Conservation (phyloP, 2,113 vertebrate species). For the Sinocyclocheilus rhinocerous region DNA sequence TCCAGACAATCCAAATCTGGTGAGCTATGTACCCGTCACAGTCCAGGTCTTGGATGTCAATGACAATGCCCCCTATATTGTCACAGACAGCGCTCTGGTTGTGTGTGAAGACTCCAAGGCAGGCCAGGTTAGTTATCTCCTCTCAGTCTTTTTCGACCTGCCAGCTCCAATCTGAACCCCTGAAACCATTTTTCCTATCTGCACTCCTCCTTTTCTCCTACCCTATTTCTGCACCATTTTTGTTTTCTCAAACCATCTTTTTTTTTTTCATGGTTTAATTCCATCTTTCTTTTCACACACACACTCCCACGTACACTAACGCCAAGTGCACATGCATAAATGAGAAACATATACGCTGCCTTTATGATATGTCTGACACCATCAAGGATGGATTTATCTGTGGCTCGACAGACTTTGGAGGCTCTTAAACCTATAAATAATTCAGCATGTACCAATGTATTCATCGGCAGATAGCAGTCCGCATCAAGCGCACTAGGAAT, state of each 20-base stretch:
- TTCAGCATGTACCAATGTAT: constrained; percentile 63
- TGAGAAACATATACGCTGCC: constrained; percentile 20
- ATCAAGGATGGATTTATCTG: constrained; percentile 67
- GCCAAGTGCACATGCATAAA: not conserved
- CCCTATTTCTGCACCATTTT: not conserved
- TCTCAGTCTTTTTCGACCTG: constrained; percentile 33
- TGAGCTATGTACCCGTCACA: constrained; percentile 83
- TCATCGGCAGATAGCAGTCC: constrained; percentile 57
- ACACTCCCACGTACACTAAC: constrained; percentile 15
- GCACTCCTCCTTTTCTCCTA: constrained; percentile 4
- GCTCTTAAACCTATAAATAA: constrained; percentile 70
- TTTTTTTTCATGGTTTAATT: not conserved
- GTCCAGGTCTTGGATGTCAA: constrained; percentile 90
- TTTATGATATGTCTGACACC: constrained; percentile 63
- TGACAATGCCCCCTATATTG: constrained; percentile 86
- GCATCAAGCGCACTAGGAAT: constrained; percentile 29
- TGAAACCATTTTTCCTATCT: not conserved
- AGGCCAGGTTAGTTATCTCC: constrained; percentile 81
- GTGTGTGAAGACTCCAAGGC: constrained; percentile 87
- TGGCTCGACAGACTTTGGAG: constrained; percentile 62
- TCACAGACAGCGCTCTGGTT: constrained; percentile 80
- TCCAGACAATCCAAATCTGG: constrained; percentile 85
- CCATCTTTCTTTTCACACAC: constrained; percentile 1
- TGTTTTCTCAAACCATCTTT: constrained; percentile 3
- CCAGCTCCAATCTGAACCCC: constrained; percentile 18